Conservation (phyloP, 2,888 invertebrate genomes). For the Mesochorus sp. region DNA sequence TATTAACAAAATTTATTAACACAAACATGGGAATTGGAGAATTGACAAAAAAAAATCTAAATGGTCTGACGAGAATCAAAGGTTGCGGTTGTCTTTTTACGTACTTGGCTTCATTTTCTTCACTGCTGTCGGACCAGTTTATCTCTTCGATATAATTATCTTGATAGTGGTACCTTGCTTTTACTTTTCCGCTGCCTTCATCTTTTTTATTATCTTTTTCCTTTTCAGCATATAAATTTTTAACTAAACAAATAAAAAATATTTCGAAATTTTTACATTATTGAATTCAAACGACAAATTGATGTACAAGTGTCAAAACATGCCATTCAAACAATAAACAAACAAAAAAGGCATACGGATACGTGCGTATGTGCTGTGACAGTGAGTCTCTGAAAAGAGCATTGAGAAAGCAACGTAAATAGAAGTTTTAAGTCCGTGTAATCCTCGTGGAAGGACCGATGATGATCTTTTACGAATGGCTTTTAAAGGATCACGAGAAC, state of each 20-base stretch:
- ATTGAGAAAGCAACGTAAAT: slow-evolving; percentile 48
- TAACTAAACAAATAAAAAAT: slow-evolving; percentile 28
- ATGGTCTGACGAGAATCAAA: neutral
- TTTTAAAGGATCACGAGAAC: slow-evolving; percentile 2
- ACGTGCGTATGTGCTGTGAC: no score
- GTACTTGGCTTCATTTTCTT: slow-evolving; percentile 5
- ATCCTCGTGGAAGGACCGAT: slow-evolving; percentile 54
- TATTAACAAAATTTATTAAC: no score
- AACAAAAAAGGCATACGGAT: slow-evolving; percentile 68
- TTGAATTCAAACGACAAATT: neutral
- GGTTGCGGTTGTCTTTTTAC: neutral
- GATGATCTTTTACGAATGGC: slow-evolving; percentile 38
- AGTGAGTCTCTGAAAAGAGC: neutral
- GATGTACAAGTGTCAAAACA: slow-evolving; percentile 73
- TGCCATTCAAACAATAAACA: slow-evolving; percentile 69
- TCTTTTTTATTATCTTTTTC: neutral
- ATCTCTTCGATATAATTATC: slow-evolving; percentile 26
- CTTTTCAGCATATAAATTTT: neutral
- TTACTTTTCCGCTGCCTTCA: neutral
- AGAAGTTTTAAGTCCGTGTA: slow-evolving; percentile 53
- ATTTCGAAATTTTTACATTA: neutral
- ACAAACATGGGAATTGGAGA: no score
- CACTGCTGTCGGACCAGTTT: slow-evolving; percentile 44
- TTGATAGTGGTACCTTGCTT: neutral
- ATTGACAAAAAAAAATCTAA: neutral